A percentile compares a stretch with the other conserved stretches of the same genome.
These are phyloP conservation scores for Melanchra persicariae DNA, from an alignment of 2,888 invertebrate genomes.

Conservation along the genomic window DNA sequence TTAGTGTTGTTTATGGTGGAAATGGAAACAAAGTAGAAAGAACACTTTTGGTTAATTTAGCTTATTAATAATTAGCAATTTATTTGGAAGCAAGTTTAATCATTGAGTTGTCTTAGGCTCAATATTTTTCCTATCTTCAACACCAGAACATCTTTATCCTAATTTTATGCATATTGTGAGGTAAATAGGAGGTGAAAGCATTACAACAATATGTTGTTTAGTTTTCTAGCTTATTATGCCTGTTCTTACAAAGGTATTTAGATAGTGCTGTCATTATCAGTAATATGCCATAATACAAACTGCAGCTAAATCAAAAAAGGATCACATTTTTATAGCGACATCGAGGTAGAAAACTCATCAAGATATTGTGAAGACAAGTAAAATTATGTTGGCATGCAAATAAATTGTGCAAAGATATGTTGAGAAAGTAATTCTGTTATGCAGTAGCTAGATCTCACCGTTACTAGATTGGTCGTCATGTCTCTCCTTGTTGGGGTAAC, in stretches of 20 bases:
- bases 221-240: not conserved
- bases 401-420: not conserved
- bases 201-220: not conserved
- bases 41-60: not conserved
- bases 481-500: slow-evolving; percentile 91
- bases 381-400: slow-evolving; percentile 24
- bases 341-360: not conserved
- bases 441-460: slow-evolving; percentile 75
- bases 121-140: not conserved
- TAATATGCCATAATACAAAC: not conserved
- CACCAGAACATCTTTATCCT: not conserved
- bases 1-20: not conserved
- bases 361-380: slow-evolving; percentile 14
- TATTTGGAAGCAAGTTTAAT: not conserved
- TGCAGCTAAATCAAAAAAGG: not conserved
- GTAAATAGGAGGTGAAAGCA: not conserved
- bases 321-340: not conserved
- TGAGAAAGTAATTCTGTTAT: not conserved
- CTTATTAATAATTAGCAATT: no score
- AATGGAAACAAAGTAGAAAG: not conserved
- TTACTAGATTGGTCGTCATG: slow-evolving; percentile 88
- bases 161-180: not conserved
- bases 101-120: not conserved
- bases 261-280: not conserved
- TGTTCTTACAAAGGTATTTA: not conserved